Base-by-base conservation (phyloP, 2,888 invertebrate genomes). In the Syrista parreyssii region DNA sequence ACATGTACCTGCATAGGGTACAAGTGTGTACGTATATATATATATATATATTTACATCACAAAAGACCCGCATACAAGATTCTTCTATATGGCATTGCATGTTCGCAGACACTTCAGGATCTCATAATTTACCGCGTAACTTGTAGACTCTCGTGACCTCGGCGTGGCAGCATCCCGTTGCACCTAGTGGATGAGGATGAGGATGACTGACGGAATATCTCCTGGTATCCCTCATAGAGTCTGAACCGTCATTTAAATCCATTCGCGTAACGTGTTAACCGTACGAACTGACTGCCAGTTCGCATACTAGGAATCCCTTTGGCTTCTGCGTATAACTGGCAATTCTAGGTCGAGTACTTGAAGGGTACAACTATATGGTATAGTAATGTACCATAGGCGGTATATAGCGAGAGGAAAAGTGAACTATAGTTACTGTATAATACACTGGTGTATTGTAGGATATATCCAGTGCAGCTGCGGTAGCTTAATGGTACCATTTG, bases 41-140 rank as follows among this genome's bases (percentile, higher is more conserved):
- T 76, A 35, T 68, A 32, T 30, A 69, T 72, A 73, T 33, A 77
- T 31, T 11, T 15, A 74, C 36, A 40, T 55, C 55, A 30, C 71
- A 71, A 30, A 71, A 71, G 71, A 71, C 32, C 31, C 31, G 71
- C 32, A 71, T 71, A 71, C 32, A 71, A 71, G 71, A 71, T 32
- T 71, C 32, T 71, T 31, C 32, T 71, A 31, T 71, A 71, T 71
- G 31, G 71, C 69, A 71, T 77, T 77, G 77, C 77, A 77, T 77
- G 77, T 75, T 69, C 77, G 75, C 75, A 23, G 71, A 77, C 77
- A 77, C 77, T 77, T 77, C 74, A 76, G 76, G 73, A 76, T 68
- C 73, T 76, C 76, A 73, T 76, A 76, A 76, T 77, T 75, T 35
- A n/a, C 74, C 77, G 77, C 68, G 75, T 69, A 69, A 77, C 71